phyloP scores from a whole-genome alignment of 2,797 vertebrate genomes.

The Tadarida brasiliensis region DNA sequence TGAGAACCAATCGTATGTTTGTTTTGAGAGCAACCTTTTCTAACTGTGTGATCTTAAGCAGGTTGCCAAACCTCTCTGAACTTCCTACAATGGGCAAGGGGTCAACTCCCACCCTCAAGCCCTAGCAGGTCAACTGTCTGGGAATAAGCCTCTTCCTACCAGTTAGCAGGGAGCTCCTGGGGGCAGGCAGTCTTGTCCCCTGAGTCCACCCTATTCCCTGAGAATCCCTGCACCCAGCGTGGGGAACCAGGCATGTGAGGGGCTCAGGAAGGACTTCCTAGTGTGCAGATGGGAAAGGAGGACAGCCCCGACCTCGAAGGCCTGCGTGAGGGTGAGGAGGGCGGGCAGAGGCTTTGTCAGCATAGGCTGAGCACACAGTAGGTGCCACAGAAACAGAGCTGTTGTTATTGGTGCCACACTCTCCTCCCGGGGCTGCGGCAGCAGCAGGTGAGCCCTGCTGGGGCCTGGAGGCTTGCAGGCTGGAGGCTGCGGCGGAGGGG shows the following conservation, averaged over 20 bases:
- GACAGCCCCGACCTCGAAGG: rapidly evolving
- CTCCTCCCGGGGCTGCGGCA: not conserved
- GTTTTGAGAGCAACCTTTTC: not conserved
- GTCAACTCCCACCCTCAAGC: not conserved
- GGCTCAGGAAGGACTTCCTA: not conserved
- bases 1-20: not conserved
- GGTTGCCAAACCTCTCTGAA: slow-evolving; percentile 13
- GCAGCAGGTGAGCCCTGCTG: not conserved
- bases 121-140: not conserved
- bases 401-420: rapidly evolving
- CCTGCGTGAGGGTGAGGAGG: rapidly evolving
- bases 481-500: not conserved
- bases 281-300: not conserved
- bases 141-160: not conserved
- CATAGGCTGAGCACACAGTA: not conserved
- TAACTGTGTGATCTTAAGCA: not conserved
- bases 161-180: not conserved
- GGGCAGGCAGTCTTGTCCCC: too few relatives aligned
- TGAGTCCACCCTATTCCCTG: rapidly evolving
- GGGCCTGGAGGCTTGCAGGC: not conserved
- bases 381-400: not conserved
- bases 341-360: not conserved
- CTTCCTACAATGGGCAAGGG: not conserved
- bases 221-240: not conserved
- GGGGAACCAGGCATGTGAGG: not conserved